These are phyloP conservation scores for Cremastinae sp. DNA, from an alignment of 2,888 invertebrate species.

Conservation along the genomic window DNA sequence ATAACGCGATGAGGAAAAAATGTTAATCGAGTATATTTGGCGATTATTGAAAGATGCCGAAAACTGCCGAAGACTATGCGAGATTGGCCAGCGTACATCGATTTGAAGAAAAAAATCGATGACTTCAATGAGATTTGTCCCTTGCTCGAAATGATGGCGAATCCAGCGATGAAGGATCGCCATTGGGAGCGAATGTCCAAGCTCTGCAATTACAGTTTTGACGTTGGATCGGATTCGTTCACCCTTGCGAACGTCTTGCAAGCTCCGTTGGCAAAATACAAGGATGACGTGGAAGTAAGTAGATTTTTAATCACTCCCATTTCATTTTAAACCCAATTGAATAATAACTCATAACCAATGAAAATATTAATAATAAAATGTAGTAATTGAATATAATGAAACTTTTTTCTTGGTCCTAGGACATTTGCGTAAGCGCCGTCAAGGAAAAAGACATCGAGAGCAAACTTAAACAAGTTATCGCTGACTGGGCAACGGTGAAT, in stretches of 20 bases:
- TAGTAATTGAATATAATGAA: not conserved
- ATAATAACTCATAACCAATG: too few relatives aligned
- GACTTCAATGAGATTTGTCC: constrained; percentile 95
- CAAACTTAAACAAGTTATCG: constrained; percentile 90
- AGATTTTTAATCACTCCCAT: too few relatives aligned
- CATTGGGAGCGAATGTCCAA: constrained; percentile 87
- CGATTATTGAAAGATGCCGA: constrained; percentile 84
- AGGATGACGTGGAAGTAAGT: constrained; percentile 91
- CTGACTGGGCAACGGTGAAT: constrained; percentile 90
- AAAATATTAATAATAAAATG: too few relatives aligned
- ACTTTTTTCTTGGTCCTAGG: constrained; percentile 80
- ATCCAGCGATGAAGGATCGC: constrained; percentile 91
- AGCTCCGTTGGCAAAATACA: constrained; percentile 90
- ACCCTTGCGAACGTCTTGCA: constrained; percentile 91
- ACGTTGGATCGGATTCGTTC: constrained; percentile 90
- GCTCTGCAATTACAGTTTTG: constrained; percentile 85
- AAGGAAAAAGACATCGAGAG: constrained; percentile 96
- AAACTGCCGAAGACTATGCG: constrained; percentile 92
- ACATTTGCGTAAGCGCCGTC: constrained; percentile 93
- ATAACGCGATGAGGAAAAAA: too few relatives aligned
- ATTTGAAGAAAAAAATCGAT: constrained; percentile 93
- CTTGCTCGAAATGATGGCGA: constrained; percentile 92
- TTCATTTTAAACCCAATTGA: too few relatives aligned
- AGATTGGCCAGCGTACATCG: constrained; percentile 93
- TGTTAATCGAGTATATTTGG: not conserved